Base-by-base conservation (phyloP, 2,113 vertebrate genomes). In the Parus major region DNA sequence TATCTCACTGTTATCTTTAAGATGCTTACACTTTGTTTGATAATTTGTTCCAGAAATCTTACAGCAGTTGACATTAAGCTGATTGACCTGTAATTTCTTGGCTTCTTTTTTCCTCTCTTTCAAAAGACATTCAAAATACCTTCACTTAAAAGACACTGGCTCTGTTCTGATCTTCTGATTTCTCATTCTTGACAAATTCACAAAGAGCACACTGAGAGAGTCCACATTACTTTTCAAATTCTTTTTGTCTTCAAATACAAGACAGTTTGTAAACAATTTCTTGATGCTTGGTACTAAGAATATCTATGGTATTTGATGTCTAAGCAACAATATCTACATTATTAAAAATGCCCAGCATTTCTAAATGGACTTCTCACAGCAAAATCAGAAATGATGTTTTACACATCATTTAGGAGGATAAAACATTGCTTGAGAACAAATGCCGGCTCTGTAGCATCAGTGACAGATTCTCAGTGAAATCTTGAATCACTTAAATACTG, bases 31-130 rank as follows among this genome's bases (percentile, higher is more conserved):
- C 82, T 50, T 87, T 56, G 41, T 66, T 41, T 79, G 70, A 90
- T 88, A 82, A 87, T 96, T 95, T 92, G 49, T 93, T 85, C 50
- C 61, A 85, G 63, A 90, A 90, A 85, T 46, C n/a, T 85, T 64
- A 52, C 44, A 75, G 41, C 47, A 53, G 84, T 47, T 91, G 93
- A 93, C 92, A 80, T 76, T 93, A 93, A 96, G 92, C 85, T 88
- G 85, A 93, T 82, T 96, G 88, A 50, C 41, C 63, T 76, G 66
- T 87, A 82, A 88, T 88, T 88, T 93, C 49, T 68, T 36, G 31
- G 53, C 39, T 86, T 70, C 64, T 89, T 39, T 68, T 85, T 63
- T 75, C 17, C n/a, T 44, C 70, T 90, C 53, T 53, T 90, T 82
- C 80, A 77, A 69, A 82, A 90, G 46, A 69, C 31, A n/a, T 22